Evolutionary conservation across 2,888 invertebrate genomes (phyloP), one percentile per base, ranked within the genome.

Genomic region (Machimus rusticus): DNA sequence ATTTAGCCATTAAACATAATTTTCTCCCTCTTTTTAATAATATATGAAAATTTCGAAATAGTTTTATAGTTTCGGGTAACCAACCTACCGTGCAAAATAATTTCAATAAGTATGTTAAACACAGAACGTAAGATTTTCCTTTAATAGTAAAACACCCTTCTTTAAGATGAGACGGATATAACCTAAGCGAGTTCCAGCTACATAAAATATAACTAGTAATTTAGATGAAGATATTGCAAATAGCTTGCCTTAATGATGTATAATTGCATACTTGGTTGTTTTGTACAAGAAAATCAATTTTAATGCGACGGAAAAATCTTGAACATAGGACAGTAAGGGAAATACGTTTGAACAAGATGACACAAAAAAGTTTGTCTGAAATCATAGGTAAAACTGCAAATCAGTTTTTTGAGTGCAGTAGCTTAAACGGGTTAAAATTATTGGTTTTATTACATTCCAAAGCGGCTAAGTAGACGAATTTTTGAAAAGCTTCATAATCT

Each of bases 381-480:
- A 28, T 34, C n/a, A 19, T 76, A 0, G 9, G 28, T 34, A 37
- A 34, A 66, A 88, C 88, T 12, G 34, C 77, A 39, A 78, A 81
- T n/a, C 78, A 89, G 55, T 88, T 86, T 66, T 86, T 87, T 19
- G 74, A 88, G 76, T 87, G 37, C 46, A 87, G 88, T 55, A 85
- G 86, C 8, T 77, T 88, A 6, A 86, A 85, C 86, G 89, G 87
- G 39, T 89, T 86, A 66, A 88, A 88, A 31, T 86, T 85, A 43
- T 43, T 89, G 16, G 12, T 87, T 14, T 39, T 57, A 16, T 46
- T 77, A 37, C 86, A 14, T 28, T 14, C 28, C 16, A 31, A 14
- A 66, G 19, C 39, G 66, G 88, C 87, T 19, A 74, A 28, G 19
- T 19, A 39, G 1, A 6, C 5, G 31, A 14, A 51, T 16, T 31